A percentile compares a stretch with the other conserved stretches of the same genome.
Evolutionary conservation across 2,797 vertebrate species (phyloP).

Genomic region (Buceros bicornis): DNA sequence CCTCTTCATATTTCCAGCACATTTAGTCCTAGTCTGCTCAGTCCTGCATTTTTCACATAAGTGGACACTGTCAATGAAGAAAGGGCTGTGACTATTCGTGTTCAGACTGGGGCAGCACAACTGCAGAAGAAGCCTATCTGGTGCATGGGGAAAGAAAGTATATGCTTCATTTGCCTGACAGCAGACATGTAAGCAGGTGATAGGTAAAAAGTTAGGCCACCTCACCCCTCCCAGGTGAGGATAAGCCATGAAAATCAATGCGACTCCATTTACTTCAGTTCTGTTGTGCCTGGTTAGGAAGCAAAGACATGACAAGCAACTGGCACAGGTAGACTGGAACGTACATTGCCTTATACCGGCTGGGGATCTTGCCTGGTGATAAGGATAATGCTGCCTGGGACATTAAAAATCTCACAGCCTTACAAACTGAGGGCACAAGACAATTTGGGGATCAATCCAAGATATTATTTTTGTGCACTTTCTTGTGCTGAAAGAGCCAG

Average conservation of each 20-base stretch:
- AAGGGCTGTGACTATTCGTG: not conserved
- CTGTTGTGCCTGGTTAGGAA: not conserved
- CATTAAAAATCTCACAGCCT: not conserved
- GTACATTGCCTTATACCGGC: not conserved
- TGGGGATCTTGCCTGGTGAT: not conserved
- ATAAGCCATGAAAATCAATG: not conserved
- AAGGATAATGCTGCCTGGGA: not conserved
- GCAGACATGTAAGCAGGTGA: not conserved
- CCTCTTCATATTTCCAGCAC: conserved; percentile 41
- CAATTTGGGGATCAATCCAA: not conserved
- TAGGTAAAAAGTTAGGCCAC: not conserved
- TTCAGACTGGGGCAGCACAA: not conserved
- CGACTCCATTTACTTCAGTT: not conserved
- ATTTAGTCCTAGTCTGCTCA: conserved; percentile 21
- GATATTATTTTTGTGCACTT: not conserved
- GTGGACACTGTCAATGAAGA: not conserved
- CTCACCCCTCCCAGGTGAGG: not conserved
- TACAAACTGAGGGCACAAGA: not conserved
- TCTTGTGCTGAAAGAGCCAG: not conserved
- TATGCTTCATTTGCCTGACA: not conserved
- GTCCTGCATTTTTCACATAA: conserved; percentile 46
- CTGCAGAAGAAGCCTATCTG: not conserved
- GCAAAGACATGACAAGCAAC: not conserved
- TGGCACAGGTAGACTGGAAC: not conserved
- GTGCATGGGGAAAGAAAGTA: not conserved